A percentile compares a stretch with the other conserved stretches of the same genome.
These are phyloP conservation scores for Caenorhabditis remanei DNA, from an alignment of 1,140 invertebrate genomes.

Conservation along the genomic window DNA sequence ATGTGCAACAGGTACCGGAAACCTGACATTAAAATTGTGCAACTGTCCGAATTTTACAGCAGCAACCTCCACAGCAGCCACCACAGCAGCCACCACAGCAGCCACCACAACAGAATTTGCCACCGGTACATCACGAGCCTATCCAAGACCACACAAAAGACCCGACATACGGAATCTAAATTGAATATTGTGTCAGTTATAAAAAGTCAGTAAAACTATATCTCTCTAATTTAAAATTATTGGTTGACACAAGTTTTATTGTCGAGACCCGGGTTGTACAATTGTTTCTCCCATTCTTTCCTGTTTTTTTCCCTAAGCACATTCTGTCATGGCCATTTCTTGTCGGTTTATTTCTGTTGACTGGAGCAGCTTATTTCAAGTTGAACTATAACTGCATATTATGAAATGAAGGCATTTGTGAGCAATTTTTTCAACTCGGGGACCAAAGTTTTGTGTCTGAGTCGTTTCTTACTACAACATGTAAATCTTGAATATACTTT, in stretches of 20 bases:
- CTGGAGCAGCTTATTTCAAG: not conserved
- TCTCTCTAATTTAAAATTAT: not conserved
- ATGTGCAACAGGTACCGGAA: slow-evolving; percentile 70
- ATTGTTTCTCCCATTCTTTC: too few relatives aligned
- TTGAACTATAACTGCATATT: slow-evolving; percentile 1
- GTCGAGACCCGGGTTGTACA: slow-evolving; percentile 16
- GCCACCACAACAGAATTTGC: not conserved
- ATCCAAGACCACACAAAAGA: slow-evolving; percentile 62
- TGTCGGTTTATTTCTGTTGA: slow-evolving; percentile 33
- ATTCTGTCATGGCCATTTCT: slow-evolving; percentile 41
- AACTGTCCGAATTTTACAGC: not conserved
- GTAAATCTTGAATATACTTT: too few relatives aligned
- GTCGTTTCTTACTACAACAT: too few relatives aligned
- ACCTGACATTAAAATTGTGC: slow-evolving; percentile 19
- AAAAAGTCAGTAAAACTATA: not conserved
- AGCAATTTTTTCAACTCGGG: not conserved
- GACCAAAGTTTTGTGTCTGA: too few relatives aligned
- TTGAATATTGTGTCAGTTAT: not conserved
- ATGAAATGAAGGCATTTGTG: slow-evolving; percentile 49
- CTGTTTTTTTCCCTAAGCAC: not conserved
- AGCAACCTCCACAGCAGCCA: slow-evolving; percentile 6
- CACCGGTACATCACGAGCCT: slow-evolving; percentile 59
- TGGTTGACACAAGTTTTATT: not conserved
- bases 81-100: not conserved
- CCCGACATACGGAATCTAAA: slow-evolving; percentile 60